Conservation (phyloP, 2,113 vertebrate species). For the Damaliscus lunatus region DNA sequence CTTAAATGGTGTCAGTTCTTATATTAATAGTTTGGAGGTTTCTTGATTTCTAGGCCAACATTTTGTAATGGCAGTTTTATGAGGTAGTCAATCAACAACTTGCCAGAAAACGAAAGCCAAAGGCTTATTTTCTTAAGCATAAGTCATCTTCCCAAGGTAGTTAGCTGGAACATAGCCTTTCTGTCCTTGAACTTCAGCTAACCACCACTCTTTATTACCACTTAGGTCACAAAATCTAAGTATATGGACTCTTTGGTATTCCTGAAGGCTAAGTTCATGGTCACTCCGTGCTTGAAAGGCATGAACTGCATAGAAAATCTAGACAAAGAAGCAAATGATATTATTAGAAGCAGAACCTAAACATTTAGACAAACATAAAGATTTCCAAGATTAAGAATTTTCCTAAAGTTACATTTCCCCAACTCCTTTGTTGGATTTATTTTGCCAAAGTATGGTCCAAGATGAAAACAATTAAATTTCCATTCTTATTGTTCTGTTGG, state of each 20-base stretch:
- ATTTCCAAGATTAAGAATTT: neutral
- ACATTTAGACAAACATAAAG: neutral
- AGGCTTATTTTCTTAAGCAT: slow-evolving; percentile 81
- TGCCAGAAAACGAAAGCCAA: slow-evolving; percentile 32
- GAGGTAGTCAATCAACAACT: slow-evolving; percentile 62
- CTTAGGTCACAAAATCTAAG: slow-evolving; percentile 92
- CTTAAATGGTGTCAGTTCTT: slow-evolving; percentile 51
- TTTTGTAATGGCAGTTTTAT: slow-evolving; percentile 51
- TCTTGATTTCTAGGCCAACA: slow-evolving; percentile 38
- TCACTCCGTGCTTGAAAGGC: slow-evolving; percentile 94
- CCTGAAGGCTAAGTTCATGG: slow-evolving; percentile 94
- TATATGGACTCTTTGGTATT: slow-evolving; percentile 92
- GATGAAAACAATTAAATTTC: neutral
- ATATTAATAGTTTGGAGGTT: neutral
- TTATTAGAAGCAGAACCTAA: neutral
- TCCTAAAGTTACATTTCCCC: neutral
- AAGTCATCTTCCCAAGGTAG: slow-evolving; percentile 97
- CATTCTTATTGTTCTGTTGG: neutral
- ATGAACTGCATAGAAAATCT: slow-evolving; percentile 95
- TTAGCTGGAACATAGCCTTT: slow-evolving; percentile 96
- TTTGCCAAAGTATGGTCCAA: neutral
- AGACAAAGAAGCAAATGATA: slow-evolving; percentile 57
- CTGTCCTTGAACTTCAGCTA: slow-evolving; percentile 93
- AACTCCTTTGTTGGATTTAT: neutral
- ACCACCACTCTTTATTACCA: slow-evolving; percentile 97